These are phyloP conservation scores for Ophthalmolycus amberensis DNA, from an alignment of 2,113 vertebrate species.

Conservation along the genomic window DNA sequence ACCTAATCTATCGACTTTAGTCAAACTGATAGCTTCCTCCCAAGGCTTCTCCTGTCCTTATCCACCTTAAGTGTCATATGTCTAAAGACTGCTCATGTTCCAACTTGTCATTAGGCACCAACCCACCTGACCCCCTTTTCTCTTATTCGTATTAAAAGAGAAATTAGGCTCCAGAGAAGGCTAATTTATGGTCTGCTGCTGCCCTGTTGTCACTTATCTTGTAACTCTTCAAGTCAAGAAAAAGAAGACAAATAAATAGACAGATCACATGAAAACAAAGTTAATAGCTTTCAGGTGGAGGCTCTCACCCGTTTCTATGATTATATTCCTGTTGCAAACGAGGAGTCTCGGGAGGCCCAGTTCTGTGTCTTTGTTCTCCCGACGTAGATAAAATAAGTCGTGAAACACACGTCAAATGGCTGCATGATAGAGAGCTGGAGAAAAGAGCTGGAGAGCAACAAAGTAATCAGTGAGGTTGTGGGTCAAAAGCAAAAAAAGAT, in stretches of 20 bases:
- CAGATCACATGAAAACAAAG: slow-evolving; percentile 16
- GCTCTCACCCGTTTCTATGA: slow-evolving; percentile 16
- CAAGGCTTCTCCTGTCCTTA: neutral
- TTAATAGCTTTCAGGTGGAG: slow-evolving; percentile 19
- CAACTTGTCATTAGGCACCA: slow-evolving; percentile 41
- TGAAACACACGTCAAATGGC: neutral
- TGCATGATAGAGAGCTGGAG: slow-evolving; percentile 8
- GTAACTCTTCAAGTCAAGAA: neutral
- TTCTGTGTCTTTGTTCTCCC: slow-evolving; percentile 17
- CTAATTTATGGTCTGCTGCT: slow-evolving; percentile 28
- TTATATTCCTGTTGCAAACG: slow-evolving; percentile 25
- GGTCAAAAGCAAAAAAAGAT: neutral
- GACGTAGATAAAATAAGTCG: slow-evolving; percentile 23
- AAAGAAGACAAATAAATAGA: neutral
- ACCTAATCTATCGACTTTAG: slow-evolving; percentile 13
- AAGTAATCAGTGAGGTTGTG: slow-evolving; percentile 3
- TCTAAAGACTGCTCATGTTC: slow-evolving; percentile 23
- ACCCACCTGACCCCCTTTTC: slow-evolving; percentile 35
- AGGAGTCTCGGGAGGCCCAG: slow-evolving; percentile 8
- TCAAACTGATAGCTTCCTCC: slow-evolving; percentile 20
- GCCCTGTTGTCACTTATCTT: slow-evolving; percentile 11
- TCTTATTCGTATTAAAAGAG: slow-evolving; percentile 33
- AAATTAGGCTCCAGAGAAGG: slow-evolving; percentile 35
- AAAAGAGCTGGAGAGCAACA: neutral
- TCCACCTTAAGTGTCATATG: slow-evolving; percentile 32